These are phyloP conservation scores for Dermatophagoides farinae DNA, from an alignment of 1,140 invertebrate genomes.

Conservation along the genomic window DNA sequence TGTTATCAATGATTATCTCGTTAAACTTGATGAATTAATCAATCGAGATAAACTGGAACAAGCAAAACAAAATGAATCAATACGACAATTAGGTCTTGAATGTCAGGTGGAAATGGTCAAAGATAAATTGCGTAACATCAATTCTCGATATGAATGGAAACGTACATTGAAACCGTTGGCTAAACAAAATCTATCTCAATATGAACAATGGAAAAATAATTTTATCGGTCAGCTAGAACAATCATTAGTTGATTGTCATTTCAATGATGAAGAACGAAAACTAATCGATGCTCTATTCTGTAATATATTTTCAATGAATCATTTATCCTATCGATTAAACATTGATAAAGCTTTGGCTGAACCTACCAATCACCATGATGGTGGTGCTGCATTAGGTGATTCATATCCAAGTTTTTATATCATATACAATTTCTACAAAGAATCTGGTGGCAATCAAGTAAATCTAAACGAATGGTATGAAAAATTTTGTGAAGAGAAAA, in stretches of 20 bases:
- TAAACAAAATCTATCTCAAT: background rate
- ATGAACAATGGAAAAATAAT: slow-evolving; percentile 6
- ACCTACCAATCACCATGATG: too few relatives aligned
- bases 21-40: background rate
- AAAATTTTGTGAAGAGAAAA: background rate
- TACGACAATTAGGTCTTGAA: background rate
- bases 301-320: background rate
- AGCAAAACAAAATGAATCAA: background rate
- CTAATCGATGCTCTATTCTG: background rate
- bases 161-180: background rate
- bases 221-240: background rate
- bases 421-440: background rate
- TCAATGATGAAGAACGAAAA: background rate
- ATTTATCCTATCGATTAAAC: background rate
- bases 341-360: background rate
- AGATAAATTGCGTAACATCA: background rate
- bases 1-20: background rate
- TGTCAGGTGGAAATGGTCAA: slow-evolving; percentile 1
- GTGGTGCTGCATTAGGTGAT: background rate
- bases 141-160: slow-evolving; percentile 8
- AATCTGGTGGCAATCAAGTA: background rate
- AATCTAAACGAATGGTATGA: slow-evolving; percentile 6
- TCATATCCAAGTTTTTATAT: background rate
- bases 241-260: background rate
- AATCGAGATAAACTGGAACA: background rate